phyloP scores from a whole-genome alignment of 2,888 invertebrate species.

The Mycogona germanica region DNA sequence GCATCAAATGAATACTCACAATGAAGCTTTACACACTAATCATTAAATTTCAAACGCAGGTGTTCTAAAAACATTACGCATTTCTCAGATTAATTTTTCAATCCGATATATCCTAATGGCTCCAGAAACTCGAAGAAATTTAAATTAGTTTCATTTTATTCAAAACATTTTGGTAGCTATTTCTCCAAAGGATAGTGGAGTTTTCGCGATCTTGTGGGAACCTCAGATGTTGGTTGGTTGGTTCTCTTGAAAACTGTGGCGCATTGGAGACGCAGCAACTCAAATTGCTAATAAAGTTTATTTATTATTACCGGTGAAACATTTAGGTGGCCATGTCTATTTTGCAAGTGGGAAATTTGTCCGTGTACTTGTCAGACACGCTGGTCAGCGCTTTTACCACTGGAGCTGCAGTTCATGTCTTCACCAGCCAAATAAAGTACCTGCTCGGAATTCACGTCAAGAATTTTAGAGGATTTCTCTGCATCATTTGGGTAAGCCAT shows the following conservation, averaged over 20 bases:
- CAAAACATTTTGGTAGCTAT: no score
- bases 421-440: constrained; percentile 51
- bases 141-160: no score
- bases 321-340: constrained; percentile 62
- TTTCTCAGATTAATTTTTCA: no score
- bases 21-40: no score
- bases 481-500: constrained; percentile 8
- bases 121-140: no score
- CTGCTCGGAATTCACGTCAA: constrained; percentile 7
- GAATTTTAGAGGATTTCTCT: constrained; percentile 1
- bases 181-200: no score
- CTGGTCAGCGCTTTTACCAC: constrained; percentile 80
- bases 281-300: background rate
- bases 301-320: background rate
- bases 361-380: constrained; percentile 62
- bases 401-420: constrained; percentile 74
- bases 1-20: no score
- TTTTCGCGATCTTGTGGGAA: background rate
- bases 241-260: background rate
- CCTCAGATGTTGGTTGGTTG: background rate
- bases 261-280: background rate
- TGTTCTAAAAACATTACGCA: no score
- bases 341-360: constrained; percentile 57
- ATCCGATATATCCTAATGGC: no score
- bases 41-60: no score